Conservation (phyloP, 1,140 invertebrate species). For the Drosophila burlai region DNA sequence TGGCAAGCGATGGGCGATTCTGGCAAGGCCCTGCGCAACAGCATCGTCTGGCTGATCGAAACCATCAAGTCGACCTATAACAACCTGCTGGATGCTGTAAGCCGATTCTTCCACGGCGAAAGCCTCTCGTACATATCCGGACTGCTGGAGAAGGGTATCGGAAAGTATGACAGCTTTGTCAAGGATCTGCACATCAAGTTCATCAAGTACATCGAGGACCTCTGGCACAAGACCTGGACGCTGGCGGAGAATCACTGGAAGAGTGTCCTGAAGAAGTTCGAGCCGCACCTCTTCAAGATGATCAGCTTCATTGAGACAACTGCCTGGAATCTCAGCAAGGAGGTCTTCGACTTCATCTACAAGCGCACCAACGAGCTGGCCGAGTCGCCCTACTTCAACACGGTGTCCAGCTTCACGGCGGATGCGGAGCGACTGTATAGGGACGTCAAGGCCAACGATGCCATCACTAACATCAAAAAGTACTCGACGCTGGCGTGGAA, state of each 20-base stretch:
- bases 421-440: constrained; percentile 91
- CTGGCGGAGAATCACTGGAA: constrained; percentile 90
- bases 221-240: constrained; percentile 88
- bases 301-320: constrained; percentile 91
- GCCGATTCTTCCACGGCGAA: constrained; percentile 90
- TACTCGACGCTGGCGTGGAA: constrained; percentile 89
- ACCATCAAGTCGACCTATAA: constrained; percentile 90
- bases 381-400: constrained; percentile 92
- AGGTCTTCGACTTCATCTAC: constrained; percentile 92
- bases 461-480: constrained; percentile 91
- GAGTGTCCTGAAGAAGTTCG: constrained; percentile 89
- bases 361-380: constrained; percentile 91
- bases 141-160: constrained; percentile 89
- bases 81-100: constrained; percentile 89
- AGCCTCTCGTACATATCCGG: constrained; percentile 89
- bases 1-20: constrained; percentile 94
- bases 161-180: constrained; percentile 92
- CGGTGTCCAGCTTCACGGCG: constrained; percentile 91
- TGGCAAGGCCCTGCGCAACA: constrained; percentile 90
- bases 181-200: constrained; percentile 92
- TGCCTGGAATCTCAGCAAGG: constrained; percentile 90
- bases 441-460: constrained; percentile 90
- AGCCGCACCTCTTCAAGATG: constrained; percentile 91
- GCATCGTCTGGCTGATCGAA: constrained; percentile 91
- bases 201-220: constrained; percentile 90